Conservation (phyloP, 2,797 vertebrate genomes). For the Hydrolagus colliei region DNA sequence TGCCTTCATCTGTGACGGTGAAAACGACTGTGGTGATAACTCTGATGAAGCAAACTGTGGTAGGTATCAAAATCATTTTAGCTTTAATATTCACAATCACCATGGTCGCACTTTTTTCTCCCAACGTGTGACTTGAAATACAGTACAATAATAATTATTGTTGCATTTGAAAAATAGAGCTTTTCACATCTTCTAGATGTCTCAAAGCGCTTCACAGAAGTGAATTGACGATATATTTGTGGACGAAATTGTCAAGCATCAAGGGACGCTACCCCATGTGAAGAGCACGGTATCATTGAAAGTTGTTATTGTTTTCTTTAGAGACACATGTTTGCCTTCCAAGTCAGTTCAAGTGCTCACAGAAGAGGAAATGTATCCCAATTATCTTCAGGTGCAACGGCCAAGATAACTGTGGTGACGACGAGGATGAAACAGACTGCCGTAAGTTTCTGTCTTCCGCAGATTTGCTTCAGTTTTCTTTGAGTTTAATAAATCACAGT, state of each 20-base stretch:
- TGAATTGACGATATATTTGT: too few relatives aligned
- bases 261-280: too few relatives aligned
- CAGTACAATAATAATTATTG: too few relatives aligned
- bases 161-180: too few relatives aligned
- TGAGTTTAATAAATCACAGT: not conserved
- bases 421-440: slow-evolving; percentile 91
- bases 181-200: too few relatives aligned
- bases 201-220: too few relatives aligned
- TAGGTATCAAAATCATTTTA: slow-evolving; percentile 49
- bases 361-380: slow-evolving; percentile 77
- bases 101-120: not conserved
- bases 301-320: slow-evolving; percentile 42
- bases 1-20: slow-evolving; percentile 93
- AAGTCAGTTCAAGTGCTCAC: slow-evolving; percentile 92
- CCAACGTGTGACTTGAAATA: not conserved
- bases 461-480: not conserved
- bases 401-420: slow-evolving; percentile 92
- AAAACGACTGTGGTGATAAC: slow-evolving; percentile 90
- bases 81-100: slow-evolving; percentile 30
- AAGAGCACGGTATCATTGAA: too few relatives aligned
- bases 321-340: slow-evolving; percentile 93
- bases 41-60: slow-evolving; percentile 90
- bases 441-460: slow-evolving; percentile 63
- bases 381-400: slow-evolving; percentile 84
- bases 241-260: too few relatives aligned